Evolutionary conservation across 1,140 invertebrate species (phyloP), one percentile per base, ranked within the genome.

Genomic region (Samia ricini): DNA sequence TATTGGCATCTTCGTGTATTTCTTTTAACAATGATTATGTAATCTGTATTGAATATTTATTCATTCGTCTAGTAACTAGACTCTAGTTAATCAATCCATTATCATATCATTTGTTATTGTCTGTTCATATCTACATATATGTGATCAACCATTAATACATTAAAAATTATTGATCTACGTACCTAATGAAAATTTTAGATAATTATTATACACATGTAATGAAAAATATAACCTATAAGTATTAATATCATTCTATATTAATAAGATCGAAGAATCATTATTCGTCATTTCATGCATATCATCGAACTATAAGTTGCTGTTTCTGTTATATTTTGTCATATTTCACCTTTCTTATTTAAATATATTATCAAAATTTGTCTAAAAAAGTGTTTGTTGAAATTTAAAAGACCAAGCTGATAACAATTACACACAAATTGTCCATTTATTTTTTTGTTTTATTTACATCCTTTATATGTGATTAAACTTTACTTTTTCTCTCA

Each of bases 381-480:
- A 29, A 8, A 10, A 29, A 1, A 8, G 10, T 29, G 48, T 52
- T 52, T 20, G 50, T 52, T 12, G 12, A 52, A 52, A 52, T 5
- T 22, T 20, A 20, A 20, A 22, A 21, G 22, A 21, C 21, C 20
- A 20, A 56, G 55, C 55, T 62, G 67, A 71, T 62, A 63, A 72
- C 63, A 76, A 77, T 71, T 77, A 79, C 74, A 79, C 65, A 73
- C 59, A 77, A 71, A 71, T 70, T 72, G 61, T 62, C 69, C 68
- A 71, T 79, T 72, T 69, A 49, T 29, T 29, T 29, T 29, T 71
- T 64, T 71, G 74, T 81, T 79, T 81, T 69, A 77, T 79, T 81
- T 76, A 49, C 42, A 63, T 63, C 63, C 58, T 49, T 71, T 67
- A 29, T 8, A 20, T n/a, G n/a, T n/a, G n/a, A n/a, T n/a, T n/a